Evolutionary conservation across 2,797 vertebrate genomes (phyloP), one percentile per base, ranked within the genome.

Genomic region (Sebastes itinus): DNA sequence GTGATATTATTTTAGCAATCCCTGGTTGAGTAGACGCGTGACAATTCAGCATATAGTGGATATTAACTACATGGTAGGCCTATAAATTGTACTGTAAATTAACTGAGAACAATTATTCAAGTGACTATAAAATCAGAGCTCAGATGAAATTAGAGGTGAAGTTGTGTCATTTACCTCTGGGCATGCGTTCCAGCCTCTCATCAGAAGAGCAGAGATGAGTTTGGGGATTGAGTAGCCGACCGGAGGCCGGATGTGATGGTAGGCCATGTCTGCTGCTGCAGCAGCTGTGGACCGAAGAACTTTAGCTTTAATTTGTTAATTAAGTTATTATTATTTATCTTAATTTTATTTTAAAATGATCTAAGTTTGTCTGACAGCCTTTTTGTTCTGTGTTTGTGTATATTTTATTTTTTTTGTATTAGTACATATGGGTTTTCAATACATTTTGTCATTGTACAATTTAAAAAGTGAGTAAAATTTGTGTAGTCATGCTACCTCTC

Each of bases 191-290:
- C 98, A 99, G 90, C 97, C 97, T 88, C 96, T 95, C 93, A 98
- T 97, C 81, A 99, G 94, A 81, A 99, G 90, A 1, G 96, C 93
- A 0, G 98, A 98, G 89, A 96, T 95, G 65, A 93, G 95, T 93
- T 95, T 96, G 35, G 96, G 96, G 86, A 99, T 97, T 78, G 97
- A 99, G 91, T 98, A 99, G 5, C 98, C 98, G 7, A 99, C 94
- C 12, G 98, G 98, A 0, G 97, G 98, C 46, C 97, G 93, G 89
- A 99, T 95, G 78, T 98, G 97, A 90, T 98, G 98, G 80, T 98
- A 99, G 0, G 98, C 98, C 98, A 98, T 99, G 93, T 99, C 98
- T 0, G 98, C 98, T 0, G 97, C 98, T 0, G 97, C 97, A 0
- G 98, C 97, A 0, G 97, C 98, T 99, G 78, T 62, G 62, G 60